Base-by-base conservation (phyloP, 1,140 invertebrate species). In the Anagrus nilaparvatae region DNA sequence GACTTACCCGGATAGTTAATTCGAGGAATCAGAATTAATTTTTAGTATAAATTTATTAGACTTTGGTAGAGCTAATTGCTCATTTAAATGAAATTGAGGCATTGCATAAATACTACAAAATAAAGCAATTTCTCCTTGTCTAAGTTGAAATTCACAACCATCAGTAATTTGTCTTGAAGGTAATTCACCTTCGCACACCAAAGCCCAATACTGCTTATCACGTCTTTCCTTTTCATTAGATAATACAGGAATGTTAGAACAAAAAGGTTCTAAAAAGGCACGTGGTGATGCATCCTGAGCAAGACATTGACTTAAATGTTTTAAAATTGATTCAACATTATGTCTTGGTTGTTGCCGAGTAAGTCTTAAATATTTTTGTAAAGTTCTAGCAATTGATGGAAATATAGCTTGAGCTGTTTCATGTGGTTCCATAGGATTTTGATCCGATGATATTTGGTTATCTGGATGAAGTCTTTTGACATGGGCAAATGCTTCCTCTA, bases 351-450 rank as follows among this genome's bases (percentile, higher is more conserved):
- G 94, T 59, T 97, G 94, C 2, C 94, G 66, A 0, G 94, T 97
- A 2, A 97, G 84, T 17, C 94, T 75, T 29, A 99, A 69, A 66
- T 94, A 98, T 65, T 98, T 98, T 67, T 97, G 94, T 37, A 99
- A 70, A 2, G 94, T 86, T 37, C 92, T 75, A 1, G 93, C 89
- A 73, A 98, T 82, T 0, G 91, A 94, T 5, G 93, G 93, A 60
- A 98, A 98, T 14, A 98, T 89, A 1, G 94, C 90, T 58, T 96
- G 89, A 1, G 95, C 94, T 12, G 94, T 93, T 70, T 98, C 94
- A 51, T 87, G 78, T 1, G 93, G 84, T 59, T 95, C 90, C 75
- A 98, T 84, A 1, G 82, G 86, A 49, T 60, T 65, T 17, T 62
- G 54, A 50, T 59, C 63, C 48, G 75, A 66, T 14, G 67, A 61